phyloP scores from a whole-genome alignment of 2,797 vertebrate genomes.

The Rhabdomys pumilio region DNA sequence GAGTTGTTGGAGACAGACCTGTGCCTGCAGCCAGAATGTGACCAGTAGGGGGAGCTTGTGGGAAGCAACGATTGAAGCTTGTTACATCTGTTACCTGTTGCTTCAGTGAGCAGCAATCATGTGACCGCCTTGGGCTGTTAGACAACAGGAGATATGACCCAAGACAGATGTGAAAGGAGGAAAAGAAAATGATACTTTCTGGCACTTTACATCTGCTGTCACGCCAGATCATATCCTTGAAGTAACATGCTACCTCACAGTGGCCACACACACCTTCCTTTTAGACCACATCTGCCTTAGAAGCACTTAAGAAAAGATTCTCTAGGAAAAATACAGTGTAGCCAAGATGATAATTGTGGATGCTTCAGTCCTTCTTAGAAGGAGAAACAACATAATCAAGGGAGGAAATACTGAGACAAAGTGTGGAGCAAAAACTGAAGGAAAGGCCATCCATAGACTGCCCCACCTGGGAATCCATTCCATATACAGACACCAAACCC shows the following conservation, averaged over 20 bases:
- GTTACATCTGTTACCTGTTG: not conserved
- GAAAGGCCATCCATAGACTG: no score
- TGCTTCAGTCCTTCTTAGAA: no score
- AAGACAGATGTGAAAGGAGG: not conserved
- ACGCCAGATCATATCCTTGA: not conserved
- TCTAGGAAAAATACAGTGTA: not conserved
- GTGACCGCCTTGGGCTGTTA: not conserved
- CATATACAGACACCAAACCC: no score
- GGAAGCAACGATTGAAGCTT: not conserved
- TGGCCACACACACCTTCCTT: rapidly evolving
- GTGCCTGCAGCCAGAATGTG: not conserved
- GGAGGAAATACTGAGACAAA: no score
- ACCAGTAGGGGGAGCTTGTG: not conserved
- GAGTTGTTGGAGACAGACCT: not conserved
- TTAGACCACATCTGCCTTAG: not conserved
- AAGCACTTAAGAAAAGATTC: not conserved
- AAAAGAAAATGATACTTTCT: not conserved
- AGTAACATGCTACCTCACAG: not conserved
- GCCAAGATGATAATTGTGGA: not conserved
- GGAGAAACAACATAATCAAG: no score
- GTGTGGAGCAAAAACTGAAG: no score
- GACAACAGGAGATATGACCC: not conserved
- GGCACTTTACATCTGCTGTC: not conserved
- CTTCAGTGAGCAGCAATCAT: not conserved
- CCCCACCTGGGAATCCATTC: no score